A percentile compares a stretch with the other conserved stretches of the same genome.
Evolutionary conservation across 2,797 vertebrate genomes (phyloP).

Genomic region (Tokudaia muenninki): DNA sequence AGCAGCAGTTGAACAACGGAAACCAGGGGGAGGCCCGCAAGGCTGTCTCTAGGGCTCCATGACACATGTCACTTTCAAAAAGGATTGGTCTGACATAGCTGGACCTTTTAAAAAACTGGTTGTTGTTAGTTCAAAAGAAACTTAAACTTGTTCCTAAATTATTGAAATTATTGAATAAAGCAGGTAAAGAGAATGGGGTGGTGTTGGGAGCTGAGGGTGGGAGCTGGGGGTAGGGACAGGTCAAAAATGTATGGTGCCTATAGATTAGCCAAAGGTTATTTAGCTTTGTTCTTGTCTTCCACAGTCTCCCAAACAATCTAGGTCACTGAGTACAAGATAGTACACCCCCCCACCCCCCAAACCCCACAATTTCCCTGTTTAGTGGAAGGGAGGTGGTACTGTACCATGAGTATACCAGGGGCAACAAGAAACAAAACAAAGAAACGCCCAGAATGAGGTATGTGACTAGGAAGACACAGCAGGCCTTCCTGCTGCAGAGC

Average conservation of each 20-base stretch:
- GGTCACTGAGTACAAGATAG: not conserved
- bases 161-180: conserved; percentile 48
- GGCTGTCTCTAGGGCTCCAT: not conserved
- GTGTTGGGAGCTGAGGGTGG: not conserved
- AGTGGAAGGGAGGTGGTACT: not conserved
- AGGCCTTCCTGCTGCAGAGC: not conserved
- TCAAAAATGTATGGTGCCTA: not conserved
- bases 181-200: not conserved
- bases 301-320: not conserved
- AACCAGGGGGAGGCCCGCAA: not conserved
- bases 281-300: not conserved
- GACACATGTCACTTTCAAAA: not conserved
- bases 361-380: not conserved
- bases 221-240: too few relatives aligned
- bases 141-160: conserved; percentile 19
- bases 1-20: conserved; percentile 12
- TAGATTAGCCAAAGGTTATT: not conserved
- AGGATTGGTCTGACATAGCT: not conserved
- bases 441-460: not conserved
- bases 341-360: not conserved
- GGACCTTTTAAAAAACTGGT: not conserved
- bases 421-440: not conserved
- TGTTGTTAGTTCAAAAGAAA: not conserved
- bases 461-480: not conserved
- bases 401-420: not conserved